Conservation (phyloP, 2,888 invertebrate species). For the Tortrix viridana region DNA sequence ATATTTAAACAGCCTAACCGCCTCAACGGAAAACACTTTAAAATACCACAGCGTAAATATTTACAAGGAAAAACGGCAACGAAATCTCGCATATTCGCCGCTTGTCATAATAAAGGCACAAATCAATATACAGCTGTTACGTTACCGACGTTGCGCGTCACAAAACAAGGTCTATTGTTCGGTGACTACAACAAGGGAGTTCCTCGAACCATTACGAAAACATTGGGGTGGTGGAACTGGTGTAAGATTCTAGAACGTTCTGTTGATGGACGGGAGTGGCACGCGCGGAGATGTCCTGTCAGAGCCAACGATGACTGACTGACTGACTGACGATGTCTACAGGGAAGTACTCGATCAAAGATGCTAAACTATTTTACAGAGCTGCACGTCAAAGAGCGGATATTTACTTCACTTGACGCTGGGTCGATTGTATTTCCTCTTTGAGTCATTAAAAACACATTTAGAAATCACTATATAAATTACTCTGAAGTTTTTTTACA, state of each 20-base stretch:
- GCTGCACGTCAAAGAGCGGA: too few relatives aligned
- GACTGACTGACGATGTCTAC: neutral
- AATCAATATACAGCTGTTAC: slow-evolving; percentile 28
- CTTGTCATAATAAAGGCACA: slow-evolving; percentile 32
- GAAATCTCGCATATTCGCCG: slow-evolving; percentile 9
- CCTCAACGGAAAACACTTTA: slow-evolving; percentile 7
- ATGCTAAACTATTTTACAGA: too few relatives aligned
- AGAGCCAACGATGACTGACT: neutral
- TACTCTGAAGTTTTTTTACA: too few relatives aligned
- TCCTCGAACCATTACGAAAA: slow-evolving; percentile 37
- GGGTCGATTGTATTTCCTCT: too few relatives aligned
- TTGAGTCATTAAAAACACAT: too few relatives aligned
- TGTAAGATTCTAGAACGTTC: slow-evolving; percentile 31
- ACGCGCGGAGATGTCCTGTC: slow-evolving; percentile 6
- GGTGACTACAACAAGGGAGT: slow-evolving; percentile 29
- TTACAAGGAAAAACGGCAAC: slow-evolving; percentile 22
- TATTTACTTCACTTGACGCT: too few relatives aligned
- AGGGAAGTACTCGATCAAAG: too few relatives aligned
- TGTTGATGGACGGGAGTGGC: slow-evolving; percentile 19
- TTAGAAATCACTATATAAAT: too few relatives aligned
- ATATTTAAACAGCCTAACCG: neutral
- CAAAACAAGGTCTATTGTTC: slow-evolving; percentile 42
- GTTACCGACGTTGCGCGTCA: slow-evolving; percentile 33
- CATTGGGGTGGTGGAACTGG: slow-evolving; percentile 36
- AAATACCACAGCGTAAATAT: slow-evolving; percentile 29